These are phyloP conservation scores for Lagodon rhomboides DNA, from an alignment of 2,797 vertebrate genomes.

Conservation along the genomic window DNA sequence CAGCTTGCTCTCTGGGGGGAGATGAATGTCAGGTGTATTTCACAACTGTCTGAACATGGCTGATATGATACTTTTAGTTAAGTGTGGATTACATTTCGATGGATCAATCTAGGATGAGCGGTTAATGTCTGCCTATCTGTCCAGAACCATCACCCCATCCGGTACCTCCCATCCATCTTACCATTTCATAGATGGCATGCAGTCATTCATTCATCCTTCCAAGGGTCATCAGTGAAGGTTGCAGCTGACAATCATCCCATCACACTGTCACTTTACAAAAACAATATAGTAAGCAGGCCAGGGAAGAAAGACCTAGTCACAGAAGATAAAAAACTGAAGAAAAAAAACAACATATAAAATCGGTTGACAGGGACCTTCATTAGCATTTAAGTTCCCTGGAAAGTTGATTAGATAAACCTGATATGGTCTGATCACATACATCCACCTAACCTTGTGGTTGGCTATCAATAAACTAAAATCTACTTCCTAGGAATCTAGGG, in stretches of 20 bases:
- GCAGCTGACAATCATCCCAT: conserved; percentile 37
- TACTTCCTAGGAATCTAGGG: no score
- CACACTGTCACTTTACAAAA: background rate
- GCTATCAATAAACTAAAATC: no score
- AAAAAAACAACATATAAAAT: no score
- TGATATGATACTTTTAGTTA: conserved; percentile 32
- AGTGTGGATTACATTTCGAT: conserved; percentile 42
- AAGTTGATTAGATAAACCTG: background rate
- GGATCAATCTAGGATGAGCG: conserved; percentile 19
- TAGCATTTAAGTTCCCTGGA: no score
- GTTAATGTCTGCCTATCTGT: conserved; percentile 24
- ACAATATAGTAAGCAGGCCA: background rate
- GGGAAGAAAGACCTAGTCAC: background rate
- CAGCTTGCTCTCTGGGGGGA: conserved; percentile 16
- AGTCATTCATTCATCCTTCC: conserved; percentile 27
- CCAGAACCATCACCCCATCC: background rate
- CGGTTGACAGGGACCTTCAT: no score
- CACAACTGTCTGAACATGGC: conserved; percentile 12
- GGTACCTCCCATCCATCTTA: background rate
- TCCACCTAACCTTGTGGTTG: no score
- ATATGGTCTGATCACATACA: background rate
- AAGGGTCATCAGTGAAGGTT: conserved; percentile 24
- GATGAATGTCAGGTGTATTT: conserved; percentile 32
- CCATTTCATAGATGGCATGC: conserved; percentile 16
- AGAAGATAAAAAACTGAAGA: background rate